Conservation (phyloP, 2,888 invertebrate genomes). For the Plutella xylostella region DNA sequence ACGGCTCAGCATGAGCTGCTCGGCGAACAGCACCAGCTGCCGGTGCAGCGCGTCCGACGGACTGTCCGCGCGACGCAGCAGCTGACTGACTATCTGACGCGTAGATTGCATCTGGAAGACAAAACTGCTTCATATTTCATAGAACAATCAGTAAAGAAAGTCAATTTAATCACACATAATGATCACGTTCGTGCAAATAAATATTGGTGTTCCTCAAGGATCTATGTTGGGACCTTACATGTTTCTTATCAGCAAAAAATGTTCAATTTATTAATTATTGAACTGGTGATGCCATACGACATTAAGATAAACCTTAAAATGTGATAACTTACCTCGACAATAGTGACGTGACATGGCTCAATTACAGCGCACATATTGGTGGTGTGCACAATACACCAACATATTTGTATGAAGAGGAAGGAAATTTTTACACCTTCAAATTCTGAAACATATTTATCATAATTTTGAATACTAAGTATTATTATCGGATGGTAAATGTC, state of each 20-base stretch:
- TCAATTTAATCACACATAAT: not conserved
- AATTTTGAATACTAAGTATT: too few relatives aligned
- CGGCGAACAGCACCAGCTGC: conserved; percentile 48
- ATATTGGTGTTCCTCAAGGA: too few relatives aligned
- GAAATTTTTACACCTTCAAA: too few relatives aligned
- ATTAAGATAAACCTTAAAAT: not conserved
- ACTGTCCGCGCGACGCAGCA: conserved; percentile 25
- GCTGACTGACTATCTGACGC: conserved; percentile 19
- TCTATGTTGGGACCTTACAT: too few relatives aligned
- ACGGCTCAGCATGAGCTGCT: conserved; percentile 43
- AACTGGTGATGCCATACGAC: too few relatives aligned
- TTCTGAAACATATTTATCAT: too few relatives aligned
- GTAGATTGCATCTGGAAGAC: conserved; percentile 21
- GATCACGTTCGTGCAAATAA: too few relatives aligned
- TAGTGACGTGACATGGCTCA: conserved; percentile 52
- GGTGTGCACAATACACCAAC: conserved; percentile 47
- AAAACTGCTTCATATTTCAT: not conserved
- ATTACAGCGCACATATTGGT: conserved; percentile 41
- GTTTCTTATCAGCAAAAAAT: too few relatives aligned
- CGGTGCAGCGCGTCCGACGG: conserved; percentile 30
- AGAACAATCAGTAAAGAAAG: not conserved
- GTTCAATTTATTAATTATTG: too few relatives aligned
- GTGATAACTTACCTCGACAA: conserved; percentile 32
- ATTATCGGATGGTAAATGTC: too few relatives aligned
- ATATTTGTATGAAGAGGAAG: too few relatives aligned